A percentile compares a stretch with the other conserved stretches of the same genome.
phyloP scores from a whole-genome alignment of 1,140 invertebrate species.

The Akabosia matsudoensis region DNA sequence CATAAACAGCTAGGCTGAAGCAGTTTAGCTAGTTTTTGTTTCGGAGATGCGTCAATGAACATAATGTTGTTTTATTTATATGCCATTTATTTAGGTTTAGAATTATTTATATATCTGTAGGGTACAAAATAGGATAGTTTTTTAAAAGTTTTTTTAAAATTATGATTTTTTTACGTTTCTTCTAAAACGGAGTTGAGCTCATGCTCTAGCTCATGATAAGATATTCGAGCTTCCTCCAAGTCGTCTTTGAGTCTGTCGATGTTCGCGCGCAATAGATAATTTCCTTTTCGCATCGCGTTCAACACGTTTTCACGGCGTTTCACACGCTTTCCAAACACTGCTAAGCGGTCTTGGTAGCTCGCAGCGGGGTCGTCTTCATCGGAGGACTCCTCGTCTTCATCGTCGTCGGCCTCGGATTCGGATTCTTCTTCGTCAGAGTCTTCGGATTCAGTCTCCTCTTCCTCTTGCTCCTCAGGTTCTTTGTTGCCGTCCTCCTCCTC shows the following conservation, averaged over 20 bases:
- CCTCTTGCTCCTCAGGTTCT: conserved; percentile 54
- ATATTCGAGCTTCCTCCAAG: conserved; percentile 71
- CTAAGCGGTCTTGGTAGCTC: conserved; percentile 16
- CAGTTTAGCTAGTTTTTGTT: too few relatives aligned
- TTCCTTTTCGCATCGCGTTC: conserved; percentile 76
- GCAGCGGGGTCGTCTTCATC: conserved; percentile 53
- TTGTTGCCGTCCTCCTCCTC: conserved; percentile 67
- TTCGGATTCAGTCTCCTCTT: conserved; percentile 64
- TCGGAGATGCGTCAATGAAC: too few relatives aligned
- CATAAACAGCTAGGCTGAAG: too few relatives aligned
- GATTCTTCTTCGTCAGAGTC: conserved; percentile 58
- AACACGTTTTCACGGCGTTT: conserved; percentile 72
- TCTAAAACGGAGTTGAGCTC: conserved; percentile 56
- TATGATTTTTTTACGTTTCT: conserved; percentile 1
- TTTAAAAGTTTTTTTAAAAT: too few relatives aligned
- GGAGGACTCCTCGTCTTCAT: conserved; percentile 57
- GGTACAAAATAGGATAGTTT: too few relatives aligned
- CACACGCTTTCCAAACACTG: conserved; percentile 24
- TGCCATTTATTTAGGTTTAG: too few relatives aligned
- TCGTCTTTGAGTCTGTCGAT: conserved; percentile 78
- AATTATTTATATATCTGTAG: too few relatives aligned
- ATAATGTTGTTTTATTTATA: too few relatives aligned
- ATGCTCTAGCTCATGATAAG: conserved; percentile 69
- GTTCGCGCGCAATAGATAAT: conserved; percentile 75
- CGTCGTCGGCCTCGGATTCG: conserved; percentile 62